Evolutionary conservation across 1,140 invertebrate genomes (phyloP).

Genomic region (Hyles euphorbiae): DNA sequence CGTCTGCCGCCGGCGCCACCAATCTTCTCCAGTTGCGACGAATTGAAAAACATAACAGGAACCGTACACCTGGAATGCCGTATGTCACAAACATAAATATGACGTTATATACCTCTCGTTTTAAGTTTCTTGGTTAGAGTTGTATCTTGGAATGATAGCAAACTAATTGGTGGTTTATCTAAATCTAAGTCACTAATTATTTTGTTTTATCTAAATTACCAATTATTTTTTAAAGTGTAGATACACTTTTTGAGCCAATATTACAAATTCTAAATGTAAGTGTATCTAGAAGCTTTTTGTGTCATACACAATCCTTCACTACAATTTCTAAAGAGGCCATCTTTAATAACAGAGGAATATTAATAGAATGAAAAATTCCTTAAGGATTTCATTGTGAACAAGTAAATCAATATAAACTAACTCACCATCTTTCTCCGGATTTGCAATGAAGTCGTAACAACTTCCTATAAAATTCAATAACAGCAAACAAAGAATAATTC

Average conservation of each 20-base stretch:
- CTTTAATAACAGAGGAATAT: too few species aligned
- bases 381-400: too few species aligned
- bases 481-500: slow-evolving; percentile 23
- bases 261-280: too few species aligned
- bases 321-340: too few species aligned
- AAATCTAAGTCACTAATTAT: too few species aligned
- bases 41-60: slow-evolving; percentile 23
- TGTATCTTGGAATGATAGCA: neutral
- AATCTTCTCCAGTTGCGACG: slow-evolving; percentile 26
- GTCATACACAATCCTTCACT: too few species aligned
- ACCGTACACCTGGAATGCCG: slow-evolving; percentile 14
- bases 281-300: too few species aligned
- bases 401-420: neutral
- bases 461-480: slow-evolving; percentile 31
- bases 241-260: too few species aligned
- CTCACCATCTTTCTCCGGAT: slow-evolving; percentile 16
- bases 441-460: slow-evolving; percentile 21
- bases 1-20: slow-evolving; percentile 8
- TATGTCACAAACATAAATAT: neutral
- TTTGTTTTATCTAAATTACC: too few species aligned
- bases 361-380: neutral
- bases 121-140: neutral
- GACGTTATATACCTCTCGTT: neutral
- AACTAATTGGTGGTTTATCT: too few species aligned
- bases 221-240: too few species aligned